phyloP scores from a whole-genome alignment of 1,140 invertebrate genomes.

The Drosophila quadrilineata region DNA sequence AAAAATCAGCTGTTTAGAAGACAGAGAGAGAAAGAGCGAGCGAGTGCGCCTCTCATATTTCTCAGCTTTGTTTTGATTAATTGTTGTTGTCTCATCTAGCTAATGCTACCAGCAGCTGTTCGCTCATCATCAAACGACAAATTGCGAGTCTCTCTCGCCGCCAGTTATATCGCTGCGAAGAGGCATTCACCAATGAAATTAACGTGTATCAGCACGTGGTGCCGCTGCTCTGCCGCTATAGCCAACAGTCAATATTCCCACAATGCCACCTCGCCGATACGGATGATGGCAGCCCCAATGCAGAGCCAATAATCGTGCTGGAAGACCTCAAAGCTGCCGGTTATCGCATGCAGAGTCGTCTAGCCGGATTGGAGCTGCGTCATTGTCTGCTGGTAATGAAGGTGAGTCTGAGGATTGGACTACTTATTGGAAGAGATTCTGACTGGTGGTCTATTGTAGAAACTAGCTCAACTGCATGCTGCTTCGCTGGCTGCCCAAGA shows the following conservation, averaged over 20 bases:
- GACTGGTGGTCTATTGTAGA: constrained; percentile 29
- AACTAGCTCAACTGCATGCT: constrained; percentile 73
- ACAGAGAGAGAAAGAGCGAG: constrained; percentile 2
- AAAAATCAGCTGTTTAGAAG: constrained; percentile 63
- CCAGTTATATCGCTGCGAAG: constrained; percentile 71
- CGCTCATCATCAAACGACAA: constrained; percentile 76
- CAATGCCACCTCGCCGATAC: constrained; percentile 65
- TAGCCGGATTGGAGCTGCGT: constrained; percentile 58
- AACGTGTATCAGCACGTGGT: constrained; percentile 68
- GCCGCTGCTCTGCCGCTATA: constrained; percentile 59
- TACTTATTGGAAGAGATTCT: not conserved
- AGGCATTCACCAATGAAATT: constrained; percentile 78
- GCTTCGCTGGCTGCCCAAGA: constrained; percentile 68
- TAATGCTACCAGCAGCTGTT: constrained; percentile 27
- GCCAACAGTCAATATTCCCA: constrained; percentile 59
- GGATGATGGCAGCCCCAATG: constrained; percentile 50
- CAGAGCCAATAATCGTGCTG: constrained; percentile 66
- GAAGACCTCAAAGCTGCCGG: constrained; percentile 68
- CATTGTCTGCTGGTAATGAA: constrained; percentile 75
- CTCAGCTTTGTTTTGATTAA: constrained; percentile 16
- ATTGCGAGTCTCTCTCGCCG: constrained; percentile 72
- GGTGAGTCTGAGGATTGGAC: constrained; percentile 22
- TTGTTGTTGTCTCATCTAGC: constrained; percentile 31
- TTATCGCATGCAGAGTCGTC: constrained; percentile 66
- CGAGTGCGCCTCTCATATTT: constrained; percentile 11